phyloP scores from a whole-genome alignment of 2,888 invertebrate genomes.

The Epirrhoe alternata region DNA sequence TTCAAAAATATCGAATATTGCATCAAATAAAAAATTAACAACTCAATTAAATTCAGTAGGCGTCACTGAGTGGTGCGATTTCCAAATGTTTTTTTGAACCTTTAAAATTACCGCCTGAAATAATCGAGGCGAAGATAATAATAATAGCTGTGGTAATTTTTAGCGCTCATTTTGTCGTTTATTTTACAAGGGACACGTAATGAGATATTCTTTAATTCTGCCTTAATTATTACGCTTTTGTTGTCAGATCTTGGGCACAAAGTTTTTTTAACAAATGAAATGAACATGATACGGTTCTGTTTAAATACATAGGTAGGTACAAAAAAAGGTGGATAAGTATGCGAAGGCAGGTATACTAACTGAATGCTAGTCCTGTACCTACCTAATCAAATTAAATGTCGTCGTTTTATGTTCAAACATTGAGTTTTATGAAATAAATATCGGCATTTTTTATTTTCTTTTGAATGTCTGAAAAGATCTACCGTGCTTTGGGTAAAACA shows the following conservation, averaged over 20 bases:
- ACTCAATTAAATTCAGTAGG: background rate
- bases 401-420: no score
- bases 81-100: slow-evolving; percentile 65
- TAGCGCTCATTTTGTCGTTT: slow-evolving; percentile 64
- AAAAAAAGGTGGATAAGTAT: no score
- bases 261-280: background rate
- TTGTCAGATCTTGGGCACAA: slow-evolving; percentile 14
- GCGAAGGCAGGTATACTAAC: no score
- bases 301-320: background rate
- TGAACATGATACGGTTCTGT: background rate
- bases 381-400: no score
- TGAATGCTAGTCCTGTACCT: no score
- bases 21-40: background rate
- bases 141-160: slow-evolving; percentile 66
- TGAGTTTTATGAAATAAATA: no score
- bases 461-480: no score
- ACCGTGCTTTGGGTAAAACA: no score
- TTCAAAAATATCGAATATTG: no score
- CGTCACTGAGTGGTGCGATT: slow-evolving; percentile 24
- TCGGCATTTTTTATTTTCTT: no score
- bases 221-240: slow-evolving; percentile 54
- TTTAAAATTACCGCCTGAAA: slow-evolving; percentile 64
- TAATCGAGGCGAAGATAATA: slow-evolving; percentile 74
- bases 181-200: slow-evolving; percentile 53
- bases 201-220: slow-evolving; percentile 49